Percentiles rank a stretch among this genome's conserved stretches.
phyloP scores from a whole-genome alignment of 2,888 invertebrate species.

The Acanthosepion esculentum region DNA sequence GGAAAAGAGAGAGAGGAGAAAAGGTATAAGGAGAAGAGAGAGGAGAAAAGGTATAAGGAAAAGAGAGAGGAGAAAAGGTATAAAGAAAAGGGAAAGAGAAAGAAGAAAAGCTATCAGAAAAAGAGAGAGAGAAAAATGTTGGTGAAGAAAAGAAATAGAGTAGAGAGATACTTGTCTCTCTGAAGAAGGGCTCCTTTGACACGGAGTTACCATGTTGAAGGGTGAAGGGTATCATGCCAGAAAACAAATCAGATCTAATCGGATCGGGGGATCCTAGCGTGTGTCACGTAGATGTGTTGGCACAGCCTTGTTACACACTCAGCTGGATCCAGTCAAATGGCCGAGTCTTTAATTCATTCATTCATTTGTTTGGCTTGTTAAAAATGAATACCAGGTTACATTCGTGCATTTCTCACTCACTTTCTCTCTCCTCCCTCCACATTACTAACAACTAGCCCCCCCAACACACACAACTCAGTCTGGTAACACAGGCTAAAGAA shows the following conservation, averaged over 20 bases:
- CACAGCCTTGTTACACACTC: neutral
- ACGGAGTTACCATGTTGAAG: slow-evolving; percentile 12
- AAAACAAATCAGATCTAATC: neutral
- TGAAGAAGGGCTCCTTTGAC: neutral
- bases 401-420: too few species aligned
- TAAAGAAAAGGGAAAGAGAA: too few species aligned
- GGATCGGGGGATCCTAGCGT: neutral
- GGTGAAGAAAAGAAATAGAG: neutral
- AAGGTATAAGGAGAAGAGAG: too few species aligned
- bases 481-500: too few species aligned
- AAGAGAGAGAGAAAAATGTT: neutral
- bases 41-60: neutral
- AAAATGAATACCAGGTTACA: neutral
- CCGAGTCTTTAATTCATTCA: neutral
- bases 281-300: slow-evolving; percentile 33
- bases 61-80: too few species aligned
- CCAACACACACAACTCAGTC: too few species aligned
- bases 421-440: neutral
- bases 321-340: slow-evolving; percentile 33
- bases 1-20: too few species aligned
- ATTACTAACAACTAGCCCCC: neutral
- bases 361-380: neutral
- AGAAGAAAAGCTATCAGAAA: neutral
- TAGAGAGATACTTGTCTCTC: neutral
- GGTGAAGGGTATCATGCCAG: neutral